A percentile compares a stretch with the other conserved stretches of the same genome.
phyloP scores from a whole-genome alignment of 1,140 invertebrate genomes.

The Gryon sp. region DNA sequence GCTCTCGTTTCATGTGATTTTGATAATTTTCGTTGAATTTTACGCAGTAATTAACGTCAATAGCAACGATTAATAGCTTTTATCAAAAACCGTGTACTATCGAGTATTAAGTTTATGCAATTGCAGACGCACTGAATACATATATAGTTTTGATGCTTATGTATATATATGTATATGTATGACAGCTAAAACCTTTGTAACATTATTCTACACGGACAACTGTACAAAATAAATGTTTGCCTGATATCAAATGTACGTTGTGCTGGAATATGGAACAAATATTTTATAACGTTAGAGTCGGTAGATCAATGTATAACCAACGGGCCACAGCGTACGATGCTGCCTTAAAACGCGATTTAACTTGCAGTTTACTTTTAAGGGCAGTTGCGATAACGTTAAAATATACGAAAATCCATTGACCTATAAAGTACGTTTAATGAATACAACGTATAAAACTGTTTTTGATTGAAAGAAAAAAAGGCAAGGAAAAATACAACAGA shows the following conservation, averaged over 20 bases:
- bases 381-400: constrained; percentile 25
- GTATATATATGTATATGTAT: no score
- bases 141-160: no score
- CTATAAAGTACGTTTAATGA: constrained; percentile 15
- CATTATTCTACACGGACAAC: constrained; percentile 35
- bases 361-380: constrained; percentile 35
- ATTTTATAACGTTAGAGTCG: constrained; percentile 37
- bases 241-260: constrained; percentile 48
- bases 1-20: neutral
- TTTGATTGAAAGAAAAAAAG: constrained; percentile 9
- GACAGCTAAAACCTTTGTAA: constrained; percentile 11
- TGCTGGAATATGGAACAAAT: constrained; percentile 42
- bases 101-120: constrained; percentile 11
- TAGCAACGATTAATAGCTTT: constrained; percentile 9
- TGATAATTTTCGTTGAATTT: constrained; percentile 18
- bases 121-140: constrained; percentile 4
- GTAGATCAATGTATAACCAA: constrained; percentile 18
- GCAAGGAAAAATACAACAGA: constrained; percentile 2
- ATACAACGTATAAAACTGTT: constrained; percentile 4
- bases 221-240: constrained; percentile 44
- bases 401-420: constrained; percentile 18
- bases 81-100: neutral
- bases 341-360: constrained; percentile 23
- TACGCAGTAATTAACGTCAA: constrained; percentile 1
- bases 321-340: neutral